These are phyloP conservation scores for Ambastaia sidthimunki DNA, from an alignment of 2,797 vertebrate genomes.

Conservation along the genomic window DNA sequence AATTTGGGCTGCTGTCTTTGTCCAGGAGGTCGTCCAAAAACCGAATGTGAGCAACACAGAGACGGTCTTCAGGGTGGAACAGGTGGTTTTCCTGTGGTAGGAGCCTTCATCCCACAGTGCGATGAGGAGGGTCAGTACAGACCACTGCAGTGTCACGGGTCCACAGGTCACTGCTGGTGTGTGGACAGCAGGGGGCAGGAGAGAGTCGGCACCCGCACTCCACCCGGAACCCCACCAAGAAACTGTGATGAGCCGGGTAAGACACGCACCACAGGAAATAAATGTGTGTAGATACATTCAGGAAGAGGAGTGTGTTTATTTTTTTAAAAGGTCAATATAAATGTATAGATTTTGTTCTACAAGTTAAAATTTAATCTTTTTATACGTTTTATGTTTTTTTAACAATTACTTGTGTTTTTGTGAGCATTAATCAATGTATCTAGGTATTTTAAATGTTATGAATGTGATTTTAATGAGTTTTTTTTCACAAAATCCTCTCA, in stretches of 20 bases:
- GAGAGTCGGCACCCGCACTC: conserved; percentile 71
- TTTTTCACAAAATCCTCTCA: no score
- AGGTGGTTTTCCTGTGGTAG: neutral
- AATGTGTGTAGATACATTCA: neutral
- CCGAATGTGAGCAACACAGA: conserved; percentile 63
- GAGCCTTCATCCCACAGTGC: conserved; percentile 70
- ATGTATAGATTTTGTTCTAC: no score
- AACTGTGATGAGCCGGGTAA: conserved; percentile 77
- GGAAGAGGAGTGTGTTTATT: neutral
- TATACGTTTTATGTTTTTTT: no score
- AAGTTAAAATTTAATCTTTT: no score
- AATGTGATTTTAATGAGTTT: no score
- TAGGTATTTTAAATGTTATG: no score
- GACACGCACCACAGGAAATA: neutral
- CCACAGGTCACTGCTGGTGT: conserved; percentile 84
- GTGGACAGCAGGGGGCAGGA: conserved; percentile 78
- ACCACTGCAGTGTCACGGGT: conserved; percentile 80
- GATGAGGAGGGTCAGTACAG: conserved; percentile 76
- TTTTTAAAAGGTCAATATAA: no score
- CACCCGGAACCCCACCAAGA: conserved; percentile 60
- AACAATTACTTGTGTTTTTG: no score
- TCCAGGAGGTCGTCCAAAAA: conserved; percentile 49
- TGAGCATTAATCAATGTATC: no score
- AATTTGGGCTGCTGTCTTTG: no score
- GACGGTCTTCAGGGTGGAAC: conserved; percentile 39